A percentile compares a stretch with the other conserved stretches of the same genome.
phyloP scores from a whole-genome alignment of 1,140 invertebrate genomes.

The Leptinotarsa texana region DNA sequence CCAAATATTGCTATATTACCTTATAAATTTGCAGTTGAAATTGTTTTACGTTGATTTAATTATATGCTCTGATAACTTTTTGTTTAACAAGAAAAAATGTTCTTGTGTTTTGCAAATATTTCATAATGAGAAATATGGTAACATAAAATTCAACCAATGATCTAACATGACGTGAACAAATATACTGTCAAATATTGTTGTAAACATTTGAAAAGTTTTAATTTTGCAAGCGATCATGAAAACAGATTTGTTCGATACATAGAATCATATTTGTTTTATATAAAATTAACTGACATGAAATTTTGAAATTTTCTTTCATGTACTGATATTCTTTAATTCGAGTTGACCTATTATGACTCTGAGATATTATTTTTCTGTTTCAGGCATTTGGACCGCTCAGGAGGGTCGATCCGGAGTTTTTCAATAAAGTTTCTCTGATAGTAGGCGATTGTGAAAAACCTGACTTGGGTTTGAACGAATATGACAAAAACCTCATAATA shows the following conservation, averaged over 20 bases:
- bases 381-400: slow-evolving; percentile 34
- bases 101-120: too few relatives aligned
- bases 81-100: too few relatives aligned
- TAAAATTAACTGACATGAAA: background rate
- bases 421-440: slow-evolving; percentile 62
- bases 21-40: too few relatives aligned
- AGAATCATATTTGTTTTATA: background rate
- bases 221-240: too few relatives aligned
- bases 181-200: too few relatives aligned
- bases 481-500: slow-evolving; percentile 62
- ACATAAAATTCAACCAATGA: too few relatives aligned
- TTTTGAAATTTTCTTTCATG: background rate
- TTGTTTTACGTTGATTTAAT: too few relatives aligned
- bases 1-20: too few relatives aligned
- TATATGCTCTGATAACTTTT: too few relatives aligned
- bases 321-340: background rate
- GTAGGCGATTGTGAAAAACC: slow-evolving; percentile 66
- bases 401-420: slow-evolving; percentile 25
- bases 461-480: slow-evolving; percentile 63
- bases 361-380: slow-evolving; percentile 15
- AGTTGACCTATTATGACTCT: background rate
- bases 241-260: background rate
- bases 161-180: too few relatives aligned
- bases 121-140: too few relatives aligned
- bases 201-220: too few relatives aligned